Evolutionary conservation across 2,113 vertebrate genomes (phyloP).

Genomic region (Ictalurus furcatus): DNA sequence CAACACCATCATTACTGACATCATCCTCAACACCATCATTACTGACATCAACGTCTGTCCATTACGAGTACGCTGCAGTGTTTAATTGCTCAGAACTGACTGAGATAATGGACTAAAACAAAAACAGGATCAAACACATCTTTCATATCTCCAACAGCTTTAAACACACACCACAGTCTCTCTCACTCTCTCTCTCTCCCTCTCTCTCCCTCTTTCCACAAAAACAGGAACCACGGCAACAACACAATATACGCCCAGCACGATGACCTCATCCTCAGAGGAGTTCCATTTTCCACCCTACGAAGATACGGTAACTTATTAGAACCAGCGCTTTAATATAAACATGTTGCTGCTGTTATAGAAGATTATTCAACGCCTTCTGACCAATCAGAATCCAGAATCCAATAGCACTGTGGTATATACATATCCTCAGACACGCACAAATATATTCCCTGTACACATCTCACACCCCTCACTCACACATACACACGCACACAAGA

Average conservation of each 20-base stretch:
- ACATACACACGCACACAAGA: background rate
- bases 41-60: background rate
- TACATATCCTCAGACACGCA: conserved; percentile 5
- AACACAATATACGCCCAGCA: conserved; percentile 1
- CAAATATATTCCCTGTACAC: background rate
- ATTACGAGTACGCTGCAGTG: background rate
- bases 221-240: conserved; percentile 34
- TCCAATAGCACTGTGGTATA: background rate
- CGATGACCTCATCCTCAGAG: conserved; percentile 28
- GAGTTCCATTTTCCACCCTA: conserved; percentile 12
- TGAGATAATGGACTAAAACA: background rate
- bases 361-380: background rate
- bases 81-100: background rate
- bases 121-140: background rate
- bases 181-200: background rate
- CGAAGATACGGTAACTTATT: background rate
- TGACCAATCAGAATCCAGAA: conserved; percentile 11
- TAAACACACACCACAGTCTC: background rate
- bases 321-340: background rate
- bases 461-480: background rate
- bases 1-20: too few species aligned
- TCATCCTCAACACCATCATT: background rate
- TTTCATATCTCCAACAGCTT: background rate
- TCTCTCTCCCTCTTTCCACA: conserved; percentile 6
- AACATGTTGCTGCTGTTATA: background rate